Base-by-base conservation (phyloP, 1,140 invertebrate genomes). In the Drosophila triauraria region DNA sequence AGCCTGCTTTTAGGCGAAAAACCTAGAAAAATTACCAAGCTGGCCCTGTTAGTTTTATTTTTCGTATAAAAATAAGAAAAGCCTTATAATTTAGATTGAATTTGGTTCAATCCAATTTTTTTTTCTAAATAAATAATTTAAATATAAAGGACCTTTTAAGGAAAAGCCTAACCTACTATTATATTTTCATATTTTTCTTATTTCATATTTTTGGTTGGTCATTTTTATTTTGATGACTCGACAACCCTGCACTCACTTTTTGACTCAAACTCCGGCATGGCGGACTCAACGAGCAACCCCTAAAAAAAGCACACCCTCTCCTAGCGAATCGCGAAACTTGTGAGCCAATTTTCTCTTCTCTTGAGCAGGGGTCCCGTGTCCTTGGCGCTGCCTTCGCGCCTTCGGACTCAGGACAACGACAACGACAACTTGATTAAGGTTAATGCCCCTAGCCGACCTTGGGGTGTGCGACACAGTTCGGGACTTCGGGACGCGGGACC, bases 391-490 rank as follows among this genome's bases (percentile, higher is more conserved):
- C 78, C 64, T 43, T 76, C 58, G 65, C 70, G 70, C 56, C 56
- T 67, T 65, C 57, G 65, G 69, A 80, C 67, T 63, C 62, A 71
- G 74, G 69, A 63, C 78, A 72, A 81, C 75, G 82, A 69, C 80
- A 82, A 75, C 80, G 77, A 75, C 81, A 82, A 85, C 85, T 79
- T 85, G 67, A 80, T 79, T 75, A 85, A 90, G 85, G 85, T 90
- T 90, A 90, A 90, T 90, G 85, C 85, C 85, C 85, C 85, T 90
- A 90, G 70, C 84, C 91, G 91, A 92, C 91, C 91, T 92, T 92
- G 91, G 83, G 81, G 71, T 82, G 64, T 79, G 74, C 91, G 91
- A 88, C 91, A 91, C 63, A 90, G 81, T 85, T 90, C 78, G 85
- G 81, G 71, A 82, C 67, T 67, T 56, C 61, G 61, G 61, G 50